Evolutionary conservation across 2,113 vertebrate species (phyloP), one percentile per base, ranked within the genome.

Genomic region (Lanius collurio): DNA sequence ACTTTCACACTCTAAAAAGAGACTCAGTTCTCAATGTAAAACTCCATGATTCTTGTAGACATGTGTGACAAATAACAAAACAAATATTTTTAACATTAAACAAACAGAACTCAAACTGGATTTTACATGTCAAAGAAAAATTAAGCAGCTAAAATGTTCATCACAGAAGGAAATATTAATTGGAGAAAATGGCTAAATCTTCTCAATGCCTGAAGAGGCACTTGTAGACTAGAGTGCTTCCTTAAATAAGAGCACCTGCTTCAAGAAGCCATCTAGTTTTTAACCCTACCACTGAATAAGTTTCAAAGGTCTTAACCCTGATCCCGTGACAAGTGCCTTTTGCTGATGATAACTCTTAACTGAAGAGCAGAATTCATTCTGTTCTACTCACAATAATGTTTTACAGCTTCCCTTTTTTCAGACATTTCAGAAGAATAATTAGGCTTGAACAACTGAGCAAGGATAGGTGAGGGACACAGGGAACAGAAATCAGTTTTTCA

Each of bases 261-360:
- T 92, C 55, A 93, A 94, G 59, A 35, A 95, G 27, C 9, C 50
- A 30, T n/a, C 44, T 93, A 26, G 82, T 70, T 83, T 83, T 81
- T 55, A 94, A 42, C 35, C 76, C 47, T 89, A 33, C 37, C 68
- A 23, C 39, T 90, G 47, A 42, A 65, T 70, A 14, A 10, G 33
- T 81, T 97, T 80, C 46, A 46, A 14, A 68, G 70, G 80, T 94
- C 37, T 42, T 92, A 95, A 95, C 87, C 91, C 71, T 93, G 20
- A 85, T 85, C 96, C 52, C 85, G 30, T 75, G 60, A 35, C n/a
- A 78, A 94, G 62, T 81, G 74, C 71, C 35, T 89, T 92, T 93
- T 73, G 83, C 62, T 95, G 59, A 73, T 92, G 30, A n/a, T 81
- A 53, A 93, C 87, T 89, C 60, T 88, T 53, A 90, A 71, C 35